These are phyloP conservation scores for Salvator merianae DNA, from an alignment of 2,113 vertebrate species.

Conservation along the genomic window DNA sequence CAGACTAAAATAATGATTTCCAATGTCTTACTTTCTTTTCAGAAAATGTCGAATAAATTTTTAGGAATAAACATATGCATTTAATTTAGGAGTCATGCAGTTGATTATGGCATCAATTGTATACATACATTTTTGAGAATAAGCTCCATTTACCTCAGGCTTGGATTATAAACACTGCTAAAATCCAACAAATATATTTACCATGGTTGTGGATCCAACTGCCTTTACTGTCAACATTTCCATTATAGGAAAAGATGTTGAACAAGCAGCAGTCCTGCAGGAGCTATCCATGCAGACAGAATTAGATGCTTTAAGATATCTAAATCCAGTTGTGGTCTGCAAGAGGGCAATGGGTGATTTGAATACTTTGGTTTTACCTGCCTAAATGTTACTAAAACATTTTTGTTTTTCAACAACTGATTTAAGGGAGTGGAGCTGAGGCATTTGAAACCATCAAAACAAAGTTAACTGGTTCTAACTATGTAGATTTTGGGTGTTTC, in stretches of 20 bases:
- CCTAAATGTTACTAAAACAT: too few species aligned
- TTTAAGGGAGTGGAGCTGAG: too few species aligned
- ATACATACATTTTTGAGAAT: not conserved
- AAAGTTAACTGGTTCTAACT: too few species aligned
- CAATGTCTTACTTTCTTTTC: not conserved
- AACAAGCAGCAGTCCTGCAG: not conserved
- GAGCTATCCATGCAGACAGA: not conserved
- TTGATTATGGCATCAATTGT: not conserved
- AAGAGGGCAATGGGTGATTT: too few species aligned
- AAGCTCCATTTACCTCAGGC: not conserved
- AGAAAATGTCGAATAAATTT: not conserved
- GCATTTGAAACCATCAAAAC: too few species aligned
- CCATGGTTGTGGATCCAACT: not conserved
- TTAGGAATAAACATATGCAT: not conserved
- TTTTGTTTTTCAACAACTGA: too few species aligned
- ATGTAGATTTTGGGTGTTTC: too few species aligned
- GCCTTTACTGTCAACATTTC: not conserved
- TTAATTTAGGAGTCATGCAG: not conserved
- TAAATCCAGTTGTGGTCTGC: too few species aligned
- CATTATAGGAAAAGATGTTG: not conserved
- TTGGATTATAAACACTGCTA: not conserved
- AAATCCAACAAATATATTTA: too few species aligned
- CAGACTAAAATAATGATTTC: conserved; percentile 10
- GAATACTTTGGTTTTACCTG: too few species aligned
- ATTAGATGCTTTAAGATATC: not conserved